Evolutionary conservation across 2,797 vertebrate species (phyloP).

Genomic region (Myoxocephalus aenaeus): DNA sequence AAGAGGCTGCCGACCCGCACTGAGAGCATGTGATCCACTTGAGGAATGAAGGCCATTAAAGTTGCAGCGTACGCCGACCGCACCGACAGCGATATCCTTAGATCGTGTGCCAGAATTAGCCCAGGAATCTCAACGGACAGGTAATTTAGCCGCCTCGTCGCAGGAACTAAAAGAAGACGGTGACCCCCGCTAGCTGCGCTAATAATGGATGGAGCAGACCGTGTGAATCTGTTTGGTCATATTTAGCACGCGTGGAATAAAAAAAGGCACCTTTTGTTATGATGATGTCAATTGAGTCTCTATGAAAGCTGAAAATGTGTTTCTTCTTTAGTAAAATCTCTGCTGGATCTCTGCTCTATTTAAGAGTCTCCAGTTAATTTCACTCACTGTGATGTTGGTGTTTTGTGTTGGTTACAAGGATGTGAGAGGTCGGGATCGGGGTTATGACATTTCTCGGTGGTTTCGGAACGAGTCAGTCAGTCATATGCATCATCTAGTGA

Average conservation of each 20-base stretch:
- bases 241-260: not conserved
- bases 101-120: constrained; percentile 38
- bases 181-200: constrained; percentile 25
- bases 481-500: not conserved
- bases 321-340: not conserved
- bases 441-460: not conserved
- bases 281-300: not conserved
- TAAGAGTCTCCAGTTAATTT: not conserved
- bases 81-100: constrained; percentile 25
- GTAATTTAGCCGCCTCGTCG: constrained; percentile 51
- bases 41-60: constrained; percentile 28
- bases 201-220: not conserved
- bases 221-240: not conserved
- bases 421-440: too few species aligned
- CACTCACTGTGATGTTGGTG: not conserved
- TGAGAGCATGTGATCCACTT: constrained; percentile 6
- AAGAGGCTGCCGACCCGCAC: constrained; percentile 9
- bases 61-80: constrained; percentile 17
- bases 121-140: constrained; percentile 63
- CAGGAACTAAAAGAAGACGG: constrained; percentile 44
- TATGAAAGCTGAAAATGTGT: not conserved
- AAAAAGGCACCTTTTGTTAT: not conserved
- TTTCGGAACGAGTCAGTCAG: not conserved
- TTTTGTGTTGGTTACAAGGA: not conserved
- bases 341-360: not conserved